Evolutionary conservation across 2,888 invertebrate species (phyloP).

Genomic region (Busseola fusca): DNA sequence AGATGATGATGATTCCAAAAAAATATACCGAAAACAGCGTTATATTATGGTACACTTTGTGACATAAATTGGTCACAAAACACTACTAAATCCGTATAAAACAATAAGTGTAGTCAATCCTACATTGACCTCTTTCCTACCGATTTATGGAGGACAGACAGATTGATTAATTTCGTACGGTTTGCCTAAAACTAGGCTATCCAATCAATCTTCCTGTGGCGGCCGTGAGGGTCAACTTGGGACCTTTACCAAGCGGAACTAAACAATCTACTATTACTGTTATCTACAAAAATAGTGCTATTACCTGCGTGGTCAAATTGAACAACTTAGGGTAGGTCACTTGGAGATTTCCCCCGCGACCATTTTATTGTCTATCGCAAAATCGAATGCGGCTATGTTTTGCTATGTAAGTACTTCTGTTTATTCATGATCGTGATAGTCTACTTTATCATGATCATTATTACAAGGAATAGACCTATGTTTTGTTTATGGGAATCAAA

Average conservation of each 20-base stretch:
- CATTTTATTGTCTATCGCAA: conserved; percentile 25
- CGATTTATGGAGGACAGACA: conserved; percentile 42
- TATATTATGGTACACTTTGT: background rate
- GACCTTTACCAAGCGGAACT: conserved; percentile 43
- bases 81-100: conserved; percentile 3
- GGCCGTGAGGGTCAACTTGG: conserved; percentile 37
- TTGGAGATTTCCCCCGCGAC: conserved; percentile 43
- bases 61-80: background rate
- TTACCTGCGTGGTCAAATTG: conserved; percentile 47
- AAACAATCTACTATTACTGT: conserved; percentile 36
- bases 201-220: conserved; percentile 48
- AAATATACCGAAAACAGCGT: background rate
- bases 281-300: conserved; percentile 41
- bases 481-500: background rate
- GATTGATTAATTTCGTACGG: conserved; percentile 51
- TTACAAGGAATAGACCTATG: background rate
- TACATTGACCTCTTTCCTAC: conserved; percentile 29
- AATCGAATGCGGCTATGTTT: conserved; percentile 21
- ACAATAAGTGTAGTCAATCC: conserved; percentile 44
- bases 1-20: no score
- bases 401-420: background rate
- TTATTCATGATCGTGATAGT: background rate
- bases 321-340: conserved; percentile 27
- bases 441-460: no score
- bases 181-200: conserved; percentile 51